Percentiles rank a stretch among this genome's conserved stretches.
These are phyloP conservation scores for Hartigia nigra DNA, from an alignment of 2,888 invertebrate genomes.

Conservation along the genomic window DNA sequence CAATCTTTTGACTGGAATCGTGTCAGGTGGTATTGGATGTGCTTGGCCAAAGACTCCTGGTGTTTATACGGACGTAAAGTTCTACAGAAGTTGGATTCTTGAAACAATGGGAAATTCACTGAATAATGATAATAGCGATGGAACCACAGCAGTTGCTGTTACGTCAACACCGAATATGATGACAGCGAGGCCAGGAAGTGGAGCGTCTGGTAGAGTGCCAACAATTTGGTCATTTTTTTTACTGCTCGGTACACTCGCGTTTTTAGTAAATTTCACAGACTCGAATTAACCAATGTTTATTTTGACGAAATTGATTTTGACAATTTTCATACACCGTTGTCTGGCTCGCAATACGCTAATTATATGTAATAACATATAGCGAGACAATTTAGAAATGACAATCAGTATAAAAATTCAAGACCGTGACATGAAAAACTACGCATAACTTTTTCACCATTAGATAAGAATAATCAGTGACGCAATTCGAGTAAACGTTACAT, in stretches of 20 bases:
- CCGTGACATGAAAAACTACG: no score
- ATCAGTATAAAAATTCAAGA: no score
- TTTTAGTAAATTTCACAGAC: not conserved
- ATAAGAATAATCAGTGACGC: not conserved
- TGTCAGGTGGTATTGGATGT: conserved; percentile 57
- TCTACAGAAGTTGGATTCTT: conserved; percentile 46
- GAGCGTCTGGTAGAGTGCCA: not conserved
- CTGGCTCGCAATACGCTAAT: not conserved
- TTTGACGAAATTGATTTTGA: not conserved
- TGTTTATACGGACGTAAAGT: conserved; percentile 47
- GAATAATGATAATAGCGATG: not conserved
- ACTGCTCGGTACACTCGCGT: not conserved
- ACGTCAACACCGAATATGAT: not conserved
- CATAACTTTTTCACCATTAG: not conserved
- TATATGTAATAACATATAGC: no score
- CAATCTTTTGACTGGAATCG: conserved; percentile 47
- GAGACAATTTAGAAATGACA: not conserved
- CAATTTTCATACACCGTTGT: not conserved
- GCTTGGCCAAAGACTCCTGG: conserved; percentile 51
- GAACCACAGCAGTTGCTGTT: not conserved
- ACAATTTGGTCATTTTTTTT: not conserved
- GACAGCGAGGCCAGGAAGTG: not conserved
- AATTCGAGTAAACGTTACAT: not conserved
- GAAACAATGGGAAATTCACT: not conserved
- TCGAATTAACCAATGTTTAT: not conserved